Evolutionary conservation across 2,113 vertebrate species (phyloP).

Genomic region (Ursus arctos): DNA sequence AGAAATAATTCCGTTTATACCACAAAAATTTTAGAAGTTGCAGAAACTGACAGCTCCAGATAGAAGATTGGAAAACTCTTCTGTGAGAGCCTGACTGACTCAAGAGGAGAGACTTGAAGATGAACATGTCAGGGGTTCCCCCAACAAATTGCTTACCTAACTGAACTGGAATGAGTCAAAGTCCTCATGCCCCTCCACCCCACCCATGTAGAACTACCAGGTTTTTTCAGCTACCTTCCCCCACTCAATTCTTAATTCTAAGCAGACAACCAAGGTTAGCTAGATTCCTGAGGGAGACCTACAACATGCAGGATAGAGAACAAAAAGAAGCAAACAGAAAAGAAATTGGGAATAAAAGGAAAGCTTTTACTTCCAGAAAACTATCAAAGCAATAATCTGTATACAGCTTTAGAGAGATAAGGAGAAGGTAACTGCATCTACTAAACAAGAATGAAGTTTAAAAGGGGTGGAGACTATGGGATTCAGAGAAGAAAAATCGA

Average conservation of each 20-base stretch:
- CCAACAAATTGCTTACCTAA: not conserved
- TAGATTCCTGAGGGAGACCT: not conserved
- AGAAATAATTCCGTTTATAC: not conserved
- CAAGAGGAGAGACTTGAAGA: not conserved
- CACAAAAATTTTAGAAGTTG: constrained; percentile 5
- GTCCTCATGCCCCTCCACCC: not conserved
- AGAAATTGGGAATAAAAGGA: not conserved
- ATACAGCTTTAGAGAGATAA: not conserved
- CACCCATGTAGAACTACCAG: not conserved
- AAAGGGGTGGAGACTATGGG: not conserved
- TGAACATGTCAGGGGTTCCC: not conserved
- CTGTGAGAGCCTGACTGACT: not conserved
- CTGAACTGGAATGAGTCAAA: not conserved
- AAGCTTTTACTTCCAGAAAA: not conserved
- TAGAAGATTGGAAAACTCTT: not conserved
- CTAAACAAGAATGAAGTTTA: not conserved
- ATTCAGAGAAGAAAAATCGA: not conserved
- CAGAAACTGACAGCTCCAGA: not conserved
- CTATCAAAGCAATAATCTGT: not conserved
- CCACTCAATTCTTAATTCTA: not conserved
- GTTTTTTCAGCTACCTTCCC: not conserved
- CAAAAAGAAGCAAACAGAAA: not conserved
- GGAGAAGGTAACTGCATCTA: not conserved
- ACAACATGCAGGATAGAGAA: not conserved
- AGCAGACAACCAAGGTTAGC: not conserved